Evolutionary conservation across 2,797 vertebrate species (phyloP).

Genomic region (Silurus lanzhouensis): DNA sequence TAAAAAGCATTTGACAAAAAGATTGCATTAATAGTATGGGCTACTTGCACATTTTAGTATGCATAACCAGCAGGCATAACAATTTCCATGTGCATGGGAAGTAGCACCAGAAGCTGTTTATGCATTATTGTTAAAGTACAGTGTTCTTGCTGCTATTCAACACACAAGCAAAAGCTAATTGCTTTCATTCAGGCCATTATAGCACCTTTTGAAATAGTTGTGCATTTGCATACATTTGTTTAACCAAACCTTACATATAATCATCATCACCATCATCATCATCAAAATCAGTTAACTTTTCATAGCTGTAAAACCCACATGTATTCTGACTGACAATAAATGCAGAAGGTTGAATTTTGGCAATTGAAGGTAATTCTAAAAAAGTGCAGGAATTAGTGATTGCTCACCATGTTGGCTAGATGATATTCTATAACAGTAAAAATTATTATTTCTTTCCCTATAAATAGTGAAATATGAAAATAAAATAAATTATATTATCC

Average conservation of each 20-base stretch:
- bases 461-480: conserved; percentile 16
- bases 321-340: conserved; percentile 21
- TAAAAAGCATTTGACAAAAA: background rate
- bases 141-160: background rate
- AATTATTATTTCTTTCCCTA: background rate
- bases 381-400: background rate
- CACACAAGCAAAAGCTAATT: conserved; percentile 2
- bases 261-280: background rate
- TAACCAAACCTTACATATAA: background rate
- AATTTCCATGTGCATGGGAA: background rate
- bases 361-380: conserved; percentile 35
- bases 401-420: background rate
- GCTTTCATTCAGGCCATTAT: background rate
- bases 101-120: background rate
- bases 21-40: background rate
- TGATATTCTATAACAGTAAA: background rate
- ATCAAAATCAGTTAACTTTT: background rate
- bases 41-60: background rate
- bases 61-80: background rate
- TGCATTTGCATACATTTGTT: conserved; percentile 6
- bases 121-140: background rate
- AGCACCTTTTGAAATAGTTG: conserved; percentile 44
- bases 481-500: background rate
- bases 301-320: background rate
- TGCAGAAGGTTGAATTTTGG: conserved; percentile 51